Base-by-base conservation (phyloP, 2,797 vertebrate genomes). In the Harpia harpyja region DNA sequence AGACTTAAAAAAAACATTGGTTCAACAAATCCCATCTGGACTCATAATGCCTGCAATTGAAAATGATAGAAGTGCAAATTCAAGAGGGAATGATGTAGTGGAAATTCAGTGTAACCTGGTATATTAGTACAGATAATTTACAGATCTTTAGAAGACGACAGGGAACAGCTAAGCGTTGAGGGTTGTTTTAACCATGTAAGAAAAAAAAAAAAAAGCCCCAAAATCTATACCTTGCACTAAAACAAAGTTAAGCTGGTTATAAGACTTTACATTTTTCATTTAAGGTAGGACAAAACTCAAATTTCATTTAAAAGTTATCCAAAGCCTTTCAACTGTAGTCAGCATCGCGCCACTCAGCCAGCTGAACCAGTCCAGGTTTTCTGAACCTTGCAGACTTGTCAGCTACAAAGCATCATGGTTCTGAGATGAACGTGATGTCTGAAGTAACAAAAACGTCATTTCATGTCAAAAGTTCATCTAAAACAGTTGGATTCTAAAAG, bases 21-120 rank as follows among this genome's bases (percentile, higher is more conserved):
- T 80, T 93, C 90, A 94, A 92, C 77, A 94, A 85, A 96, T 67
- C 68, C 85, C 95, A 97, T 84, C 95, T 96, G 92, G 91, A 73
- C 85, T 92, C 61, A 56, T 78, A 95, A 89, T 59, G 75, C 24
- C 77, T 86, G 51, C 60, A 85, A 80, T 4, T 91, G 72, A 91
- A 89, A 96, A 82, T 56, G 76, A 83, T 0, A 84, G 19, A 88
- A 85, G 73, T 60, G 46, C 63, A 88, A 94, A 94, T 70, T 95
- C 70, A 73, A 85, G 63, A 49, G 10, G 39, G 43, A 92, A 89
- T 65, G 46, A 96, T 2, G 8, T 41, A 69, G 41, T 75, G 53
- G 93, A 97, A 96, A 97, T 35, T 56, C 51, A 74, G 83, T 75
- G 92, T 44, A 70, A 90, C 53, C 9, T 74, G 73, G 28, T 65